These are phyloP conservation scores for Drosophila pruinosa DNA, from an alignment of 1,140 invertebrate genomes.

Conservation along the genomic window DNA sequence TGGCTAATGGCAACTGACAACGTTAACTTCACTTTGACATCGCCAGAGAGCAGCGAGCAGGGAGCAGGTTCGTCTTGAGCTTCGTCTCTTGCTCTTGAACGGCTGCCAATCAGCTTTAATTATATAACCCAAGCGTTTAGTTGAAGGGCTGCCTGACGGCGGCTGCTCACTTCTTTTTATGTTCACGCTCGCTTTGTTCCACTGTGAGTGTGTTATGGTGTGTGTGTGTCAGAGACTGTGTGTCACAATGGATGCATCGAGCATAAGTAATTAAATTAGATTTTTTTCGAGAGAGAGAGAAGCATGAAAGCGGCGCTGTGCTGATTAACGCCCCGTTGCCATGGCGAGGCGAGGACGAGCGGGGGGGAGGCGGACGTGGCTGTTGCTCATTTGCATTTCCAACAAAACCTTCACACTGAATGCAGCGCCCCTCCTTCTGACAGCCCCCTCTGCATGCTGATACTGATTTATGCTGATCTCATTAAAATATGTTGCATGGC, in stretches of 20 bases:
- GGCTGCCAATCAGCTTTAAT: constrained; percentile 68
- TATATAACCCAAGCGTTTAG: constrained; percentile 51
- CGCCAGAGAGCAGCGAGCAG: too few relatives aligned
- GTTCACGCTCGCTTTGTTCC: constrained; percentile 67
- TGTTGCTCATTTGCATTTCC: constrained; percentile 75
- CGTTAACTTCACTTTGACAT: background rate
- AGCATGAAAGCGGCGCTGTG: constrained; percentile 62
- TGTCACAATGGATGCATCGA: constrained; percentile 80
- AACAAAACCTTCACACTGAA: constrained; percentile 23
- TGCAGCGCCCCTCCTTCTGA: background rate
- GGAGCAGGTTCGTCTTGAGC: background rate
- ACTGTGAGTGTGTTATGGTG: background rate
- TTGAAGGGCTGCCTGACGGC: constrained; percentile 46
- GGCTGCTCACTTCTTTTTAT: constrained; percentile 64
- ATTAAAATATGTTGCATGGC: constrained; percentile 77
- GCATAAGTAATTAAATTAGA: constrained; percentile 83
- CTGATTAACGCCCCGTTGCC: constrained; percentile 76
- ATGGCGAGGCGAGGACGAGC: constrained; percentile 31
- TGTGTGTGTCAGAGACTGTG: constrained; percentile 20
- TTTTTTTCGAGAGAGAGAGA: constrained; percentile 59
- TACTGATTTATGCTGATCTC: constrained; percentile 82
- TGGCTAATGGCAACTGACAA: constrained; percentile 31
- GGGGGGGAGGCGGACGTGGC: constrained; percentile 15
- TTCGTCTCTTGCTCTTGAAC: background rate
- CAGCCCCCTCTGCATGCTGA: constrained; percentile 42